Evolutionary conservation across 2,888 invertebrate species (phyloP).

Genomic region (Euphydryas editha): DNA sequence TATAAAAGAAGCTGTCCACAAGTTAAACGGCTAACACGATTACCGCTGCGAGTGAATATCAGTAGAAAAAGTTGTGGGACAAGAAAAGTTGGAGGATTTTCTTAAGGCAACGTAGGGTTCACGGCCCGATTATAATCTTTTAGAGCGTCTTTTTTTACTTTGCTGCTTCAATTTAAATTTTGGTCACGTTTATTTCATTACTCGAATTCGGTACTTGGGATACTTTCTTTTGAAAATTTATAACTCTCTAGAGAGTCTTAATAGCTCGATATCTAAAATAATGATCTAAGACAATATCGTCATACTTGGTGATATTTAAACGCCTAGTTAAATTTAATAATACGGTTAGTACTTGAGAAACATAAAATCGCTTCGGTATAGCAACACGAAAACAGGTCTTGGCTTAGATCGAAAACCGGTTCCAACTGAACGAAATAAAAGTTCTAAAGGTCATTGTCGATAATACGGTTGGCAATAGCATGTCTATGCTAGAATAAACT

Average conservation of each 20-base stretch:
- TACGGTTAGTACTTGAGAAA: conserved; percentile 42
- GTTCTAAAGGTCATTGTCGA: conserved; percentile 57
- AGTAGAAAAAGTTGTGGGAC: conserved; percentile 52
- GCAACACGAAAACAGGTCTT: conserved; percentile 48
- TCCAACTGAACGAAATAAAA: conserved; percentile 53
- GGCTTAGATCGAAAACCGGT: conserved; percentile 50
- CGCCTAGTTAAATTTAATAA: conserved; percentile 41
- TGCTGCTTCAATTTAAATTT: conserved; percentile 8
- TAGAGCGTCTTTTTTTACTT: not conserved
- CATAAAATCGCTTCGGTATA: conserved; percentile 43
- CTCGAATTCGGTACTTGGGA: not conserved
- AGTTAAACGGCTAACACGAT: conserved; percentile 73
- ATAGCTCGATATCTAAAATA: not conserved
- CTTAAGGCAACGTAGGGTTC: conserved; percentile 25
- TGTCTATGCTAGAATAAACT: conserved; percentile 27
- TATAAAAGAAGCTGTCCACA: conserved; percentile 72
- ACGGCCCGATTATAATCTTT: conserved; percentile 19
- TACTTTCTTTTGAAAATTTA: conserved; percentile 1
- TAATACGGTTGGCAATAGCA: conserved; percentile 37
- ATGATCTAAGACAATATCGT: not conserved
- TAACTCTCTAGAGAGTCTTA: not conserved
- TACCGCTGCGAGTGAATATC: conserved; percentile 71
- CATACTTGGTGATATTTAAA: conserved; percentile 12
- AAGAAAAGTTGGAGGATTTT: conserved; percentile 51
- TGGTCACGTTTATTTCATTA: conserved; percentile 15